Percentiles rank a stretch among this genome's conserved stretches.
phyloP scores from a whole-genome alignment of 2,797 vertebrate species.

The Carapus acus region DNA sequence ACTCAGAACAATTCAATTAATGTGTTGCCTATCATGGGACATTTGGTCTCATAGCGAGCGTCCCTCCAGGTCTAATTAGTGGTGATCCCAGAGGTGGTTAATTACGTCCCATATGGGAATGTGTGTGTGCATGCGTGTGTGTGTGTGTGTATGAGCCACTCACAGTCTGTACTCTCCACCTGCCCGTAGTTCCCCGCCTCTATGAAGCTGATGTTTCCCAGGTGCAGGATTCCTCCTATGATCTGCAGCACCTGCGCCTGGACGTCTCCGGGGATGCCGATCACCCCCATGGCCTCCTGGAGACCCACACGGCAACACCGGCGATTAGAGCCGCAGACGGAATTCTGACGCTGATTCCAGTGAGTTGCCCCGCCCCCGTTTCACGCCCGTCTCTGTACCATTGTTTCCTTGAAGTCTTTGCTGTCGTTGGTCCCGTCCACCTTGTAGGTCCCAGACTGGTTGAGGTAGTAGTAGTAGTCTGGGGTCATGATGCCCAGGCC shows the following conservation, averaged over 20 bases:
- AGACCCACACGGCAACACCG: neutral
- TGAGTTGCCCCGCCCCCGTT: no score
- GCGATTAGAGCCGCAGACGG: no score
- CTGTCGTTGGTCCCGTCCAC: conserved; percentile 90
- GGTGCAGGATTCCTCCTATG: conserved; percentile 86
- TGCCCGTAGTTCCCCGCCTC: conserved; percentile 89
- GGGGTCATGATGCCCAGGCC: conserved; percentile 87
- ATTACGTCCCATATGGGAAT: conserved; percentile 1
- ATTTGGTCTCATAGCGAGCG: conserved; percentile 15
- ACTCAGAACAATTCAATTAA: conserved; percentile 30
- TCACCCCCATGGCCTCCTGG: conserved; percentile 93
- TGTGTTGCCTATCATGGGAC: conserved; percentile 3
- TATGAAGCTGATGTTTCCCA: conserved; percentile 90
- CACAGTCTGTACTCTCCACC: conserved; percentile 88
- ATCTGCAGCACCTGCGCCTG: conserved; percentile 89
- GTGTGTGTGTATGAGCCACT: conserved; percentile 60
- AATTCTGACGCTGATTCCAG: no score
- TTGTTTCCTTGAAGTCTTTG: conserved; percentile 86
- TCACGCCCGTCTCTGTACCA: conserved; percentile 62
- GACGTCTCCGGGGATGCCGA: conserved; percentile 77
- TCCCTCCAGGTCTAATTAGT: conserved; percentile 20
- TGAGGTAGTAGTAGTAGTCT: conserved; percentile 94
- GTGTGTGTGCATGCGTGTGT: conserved; percentile 9
- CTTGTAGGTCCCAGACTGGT: conserved; percentile 91
- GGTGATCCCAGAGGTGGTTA: conserved; percentile 8